A percentile compares a stretch with the other conserved stretches of the same genome.
These are phyloP conservation scores for Hermatobates lingyangjiaoensis DNA, from an alignment of 1,140 invertebrate species.

Conservation along the genomic window DNA sequence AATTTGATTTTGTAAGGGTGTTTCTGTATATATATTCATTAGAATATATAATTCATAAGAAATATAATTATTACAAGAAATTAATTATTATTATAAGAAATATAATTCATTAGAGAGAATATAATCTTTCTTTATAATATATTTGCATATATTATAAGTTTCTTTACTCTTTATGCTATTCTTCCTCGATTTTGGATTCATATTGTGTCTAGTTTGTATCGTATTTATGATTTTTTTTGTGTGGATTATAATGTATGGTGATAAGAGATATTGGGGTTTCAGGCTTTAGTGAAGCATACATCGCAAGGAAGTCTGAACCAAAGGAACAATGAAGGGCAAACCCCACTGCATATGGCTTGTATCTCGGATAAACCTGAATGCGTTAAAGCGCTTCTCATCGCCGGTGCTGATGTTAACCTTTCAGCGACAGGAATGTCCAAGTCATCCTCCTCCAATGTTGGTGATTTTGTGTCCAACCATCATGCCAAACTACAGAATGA, in stretches of 20 bases:
- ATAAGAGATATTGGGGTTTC: background rate
- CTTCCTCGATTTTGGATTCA: no score
- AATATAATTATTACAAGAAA: no score
- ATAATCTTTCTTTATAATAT: no score
- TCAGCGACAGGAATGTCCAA: constrained; percentile 24
- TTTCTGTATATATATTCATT: no score
- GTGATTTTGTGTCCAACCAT: constrained; percentile 43
- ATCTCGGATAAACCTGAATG: constrained; percentile 65
- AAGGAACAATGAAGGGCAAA: constrained; percentile 60
- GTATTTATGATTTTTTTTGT: background rate
- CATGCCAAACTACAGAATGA: constrained; percentile 38
- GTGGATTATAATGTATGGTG: no score
- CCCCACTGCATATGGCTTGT: constrained; percentile 72
- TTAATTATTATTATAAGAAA: no score
- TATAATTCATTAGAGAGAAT: no score
- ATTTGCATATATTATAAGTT: no score
- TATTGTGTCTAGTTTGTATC: no score
- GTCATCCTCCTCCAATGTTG: constrained; percentile 29
- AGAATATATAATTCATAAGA: no score
- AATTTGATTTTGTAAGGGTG: no score
- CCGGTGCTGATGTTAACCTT: constrained; percentile 74
- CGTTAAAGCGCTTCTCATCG: constrained; percentile 58
- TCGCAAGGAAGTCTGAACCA: constrained; percentile 35
- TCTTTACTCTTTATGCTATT: no score
- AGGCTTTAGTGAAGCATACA: background rate